Conservation (phyloP, 2,797 vertebrate species). For the Protosalanx chinensis region DNA sequence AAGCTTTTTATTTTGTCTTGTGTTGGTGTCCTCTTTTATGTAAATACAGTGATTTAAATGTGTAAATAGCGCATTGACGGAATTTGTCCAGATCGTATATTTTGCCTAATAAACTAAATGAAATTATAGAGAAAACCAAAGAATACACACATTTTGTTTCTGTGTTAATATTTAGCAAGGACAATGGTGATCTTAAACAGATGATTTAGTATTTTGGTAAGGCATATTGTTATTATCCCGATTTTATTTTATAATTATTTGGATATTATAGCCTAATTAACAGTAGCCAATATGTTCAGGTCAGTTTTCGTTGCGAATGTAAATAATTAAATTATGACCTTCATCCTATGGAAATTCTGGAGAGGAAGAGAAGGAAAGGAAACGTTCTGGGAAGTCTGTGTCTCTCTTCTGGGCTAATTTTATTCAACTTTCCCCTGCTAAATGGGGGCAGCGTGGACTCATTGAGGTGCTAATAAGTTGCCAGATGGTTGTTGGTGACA, state of each 20-base stretch:
- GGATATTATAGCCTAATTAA: neutral
- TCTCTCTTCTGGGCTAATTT: constrained; percentile 61
- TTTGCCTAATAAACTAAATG: constrained; percentile 99
- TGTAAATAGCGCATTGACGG: constrained; percentile 96
- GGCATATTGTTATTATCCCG: neutral
- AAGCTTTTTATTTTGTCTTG: constrained; percentile 78
- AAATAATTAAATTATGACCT: neutral
- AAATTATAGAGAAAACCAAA: constrained; percentile 79
- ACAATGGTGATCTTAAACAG: neutral
- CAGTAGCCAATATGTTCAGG: too few species aligned
- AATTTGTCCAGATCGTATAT: constrained; percentile 99
- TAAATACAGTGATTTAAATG: constrained; percentile 95
- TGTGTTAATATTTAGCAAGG: constrained; percentile 15
- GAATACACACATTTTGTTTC: constrained; percentile 33
- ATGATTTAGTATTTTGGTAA: neutral
- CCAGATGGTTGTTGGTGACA: constrained; percentile 85
- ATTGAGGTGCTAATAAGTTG: constrained; percentile 88
- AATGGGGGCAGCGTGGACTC: constrained; percentile 77
- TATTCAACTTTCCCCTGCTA: constrained; percentile 68
- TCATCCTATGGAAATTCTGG: neutral
- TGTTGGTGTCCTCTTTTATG: constrained; percentile 85
- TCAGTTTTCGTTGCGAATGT: too few species aligned
- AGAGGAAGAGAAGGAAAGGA: constrained; percentile 30
- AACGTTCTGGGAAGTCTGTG: constrained; percentile 48
- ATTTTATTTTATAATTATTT: neutral